phyloP scores from a whole-genome alignment of 2,113 vertebrate genomes.

The Rhinolophus sinicus region DNA sequence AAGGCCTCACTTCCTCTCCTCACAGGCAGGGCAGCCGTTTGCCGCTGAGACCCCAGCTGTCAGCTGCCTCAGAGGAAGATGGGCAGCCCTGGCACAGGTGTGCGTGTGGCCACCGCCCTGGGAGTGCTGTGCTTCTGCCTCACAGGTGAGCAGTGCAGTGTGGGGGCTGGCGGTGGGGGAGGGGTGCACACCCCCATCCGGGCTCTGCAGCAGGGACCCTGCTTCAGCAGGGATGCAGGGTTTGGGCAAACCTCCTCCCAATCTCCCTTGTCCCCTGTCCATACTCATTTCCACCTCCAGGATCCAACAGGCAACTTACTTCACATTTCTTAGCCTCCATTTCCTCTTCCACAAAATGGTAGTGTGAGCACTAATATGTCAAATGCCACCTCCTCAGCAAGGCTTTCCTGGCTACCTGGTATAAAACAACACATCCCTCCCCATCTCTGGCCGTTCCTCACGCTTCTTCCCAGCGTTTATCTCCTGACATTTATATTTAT shows the following conservation, averaged over 20 bases:
- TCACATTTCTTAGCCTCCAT: not conserved
- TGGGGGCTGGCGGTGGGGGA: not conserved
- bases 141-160: slow-evolving; percentile 61
- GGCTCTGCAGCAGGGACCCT: not conserved
- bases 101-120: not conserved
- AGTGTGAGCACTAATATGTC: not conserved
- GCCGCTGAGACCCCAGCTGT: slow-evolving; percentile 43
- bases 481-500: not conserved
- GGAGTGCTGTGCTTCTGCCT: slow-evolving; percentile 62
- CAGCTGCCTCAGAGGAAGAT: slow-evolving; percentile 60
- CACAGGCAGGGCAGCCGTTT: slow-evolving; percentile 5
- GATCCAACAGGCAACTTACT: not conserved
- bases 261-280: not conserved
- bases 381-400: not conserved
- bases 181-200: not conserved
- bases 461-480: not conserved
- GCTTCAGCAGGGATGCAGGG: not conserved
- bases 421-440: not conserved
- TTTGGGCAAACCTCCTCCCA: not conserved
- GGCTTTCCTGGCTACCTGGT: not conserved
- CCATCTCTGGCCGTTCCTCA: too few relatives aligned
- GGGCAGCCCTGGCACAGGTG: not conserved
- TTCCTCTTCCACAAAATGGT: not conserved
- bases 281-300: not conserved
- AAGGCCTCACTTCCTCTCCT: slow-evolving; percentile 31